A percentile compares a stretch with the other conserved stretches of the same genome.
Evolutionary conservation across 2,888 invertebrate species (phyloP).

Genomic region (Galeopsomyia nigrocyanea): DNA sequence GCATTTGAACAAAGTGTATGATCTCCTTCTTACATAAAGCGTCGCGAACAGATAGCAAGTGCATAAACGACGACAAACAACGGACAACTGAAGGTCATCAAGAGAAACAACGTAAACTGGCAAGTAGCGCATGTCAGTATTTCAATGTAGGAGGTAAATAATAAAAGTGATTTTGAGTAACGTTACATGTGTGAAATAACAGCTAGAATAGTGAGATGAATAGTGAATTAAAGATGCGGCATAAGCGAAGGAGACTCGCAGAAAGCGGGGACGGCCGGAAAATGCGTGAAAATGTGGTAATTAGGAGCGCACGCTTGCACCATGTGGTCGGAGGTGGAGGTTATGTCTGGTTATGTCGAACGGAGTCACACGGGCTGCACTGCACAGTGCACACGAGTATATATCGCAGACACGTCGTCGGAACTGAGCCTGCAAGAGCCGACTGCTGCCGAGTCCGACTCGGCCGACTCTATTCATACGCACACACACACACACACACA

Average conservation of each 20-base stretch:
- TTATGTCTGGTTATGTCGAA: constrained; percentile 29
- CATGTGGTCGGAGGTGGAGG: constrained; percentile 38
- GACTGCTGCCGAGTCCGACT: neutral
- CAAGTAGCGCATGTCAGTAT: too few relatives aligned
- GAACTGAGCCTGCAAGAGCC: neutral
- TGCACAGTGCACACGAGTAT: neutral
- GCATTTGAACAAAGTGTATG: neutral
- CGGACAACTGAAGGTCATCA: constrained; percentile 13
- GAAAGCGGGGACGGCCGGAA: neutral
- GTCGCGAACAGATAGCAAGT: neutral
- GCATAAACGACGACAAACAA: constrained; percentile 8
- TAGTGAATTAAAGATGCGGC: too few relatives aligned
- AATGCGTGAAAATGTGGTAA: too few relatives aligned
- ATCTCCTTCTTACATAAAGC: constrained; percentile 2
- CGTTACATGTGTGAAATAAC: too few relatives aligned
- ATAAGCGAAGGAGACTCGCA: neutral
- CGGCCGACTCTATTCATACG: too few relatives aligned
- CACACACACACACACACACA: too few relatives aligned
- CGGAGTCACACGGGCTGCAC: neutral
- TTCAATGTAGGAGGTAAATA: too few relatives aligned
- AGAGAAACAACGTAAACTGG: too few relatives aligned
- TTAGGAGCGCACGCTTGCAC: constrained; percentile 1
- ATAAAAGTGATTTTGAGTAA: too few relatives aligned
- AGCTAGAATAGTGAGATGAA: too few relatives aligned
- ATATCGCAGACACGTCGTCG: neutral